Percentiles rank a stretch among this genome's conserved stretches.
These are phyloP conservation scores for Darevskia mixta DNA, from an alignment of 2,797 vertebrate genomes.

Conservation along the genomic window DNA sequence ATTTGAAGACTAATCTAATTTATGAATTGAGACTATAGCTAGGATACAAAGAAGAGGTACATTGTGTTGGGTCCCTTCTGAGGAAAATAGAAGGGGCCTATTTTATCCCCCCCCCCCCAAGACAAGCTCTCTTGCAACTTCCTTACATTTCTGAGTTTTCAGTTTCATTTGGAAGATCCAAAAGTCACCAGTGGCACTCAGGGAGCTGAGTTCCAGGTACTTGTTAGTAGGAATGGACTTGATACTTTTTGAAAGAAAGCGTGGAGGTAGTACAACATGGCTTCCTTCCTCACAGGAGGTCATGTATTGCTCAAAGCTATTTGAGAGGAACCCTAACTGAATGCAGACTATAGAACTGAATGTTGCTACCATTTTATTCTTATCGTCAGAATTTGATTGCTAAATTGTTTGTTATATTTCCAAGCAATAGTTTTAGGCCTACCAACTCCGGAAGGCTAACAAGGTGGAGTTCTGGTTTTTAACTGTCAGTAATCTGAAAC, in stretches of 20 bases:
- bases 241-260: constrained; percentile 41
- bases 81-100: constrained; percentile 67
- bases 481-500: constrained; percentile 33
- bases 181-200: constrained; percentile 50
- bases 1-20: constrained; percentile 85
- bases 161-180: constrained; percentile 54
- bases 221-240: constrained; percentile 44
- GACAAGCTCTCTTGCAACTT: constrained; percentile 62
- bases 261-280: constrained; percentile 37
- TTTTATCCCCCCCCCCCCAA: constrained; percentile 53
- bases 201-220: constrained; percentile 56
- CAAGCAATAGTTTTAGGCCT: constrained; percentile 78
- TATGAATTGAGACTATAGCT: constrained; percentile 82
- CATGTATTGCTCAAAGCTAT: constrained; percentile 42
- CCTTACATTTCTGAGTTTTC: constrained; percentile 57
- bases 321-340: constrained; percentile 48
- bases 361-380: constrained; percentile 57
- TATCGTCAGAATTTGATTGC: constrained; percentile 60
- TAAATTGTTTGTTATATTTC: constrained; percentile 70
- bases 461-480: constrained; percentile 56
- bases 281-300: constrained; percentile 48
- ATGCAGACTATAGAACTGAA: constrained; percentile 56
- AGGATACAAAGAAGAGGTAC: constrained; percentile 70
- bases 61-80: constrained; percentile 51
- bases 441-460: constrained; percentile 60